Evolutionary conservation across 2,797 vertebrate genomes (phyloP), one percentile per base, ranked within the genome.

Genomic region (Glossophaga mutica): DNA sequence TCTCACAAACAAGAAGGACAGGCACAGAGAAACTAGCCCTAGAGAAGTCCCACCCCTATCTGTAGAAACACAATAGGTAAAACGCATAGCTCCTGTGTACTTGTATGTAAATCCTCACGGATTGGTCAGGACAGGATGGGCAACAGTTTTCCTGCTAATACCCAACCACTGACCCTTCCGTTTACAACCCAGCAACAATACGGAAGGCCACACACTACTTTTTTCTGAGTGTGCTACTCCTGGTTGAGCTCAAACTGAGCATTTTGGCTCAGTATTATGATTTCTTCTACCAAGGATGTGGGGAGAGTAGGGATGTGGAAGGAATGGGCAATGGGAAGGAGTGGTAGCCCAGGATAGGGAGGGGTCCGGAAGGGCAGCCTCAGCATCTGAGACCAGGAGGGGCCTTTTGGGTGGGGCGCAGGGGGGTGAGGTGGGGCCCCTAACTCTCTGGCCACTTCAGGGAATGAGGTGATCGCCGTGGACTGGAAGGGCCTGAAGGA

Each of bases 401-500:
- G 52, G 29, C 24, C 44, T 71, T 14, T 7, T 16, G 24, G 26
- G 42, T 67, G 19, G 68, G 29, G 16, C 5, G 4, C 1, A 5
- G 79, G 10, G 73, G 6, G 44, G 7, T 10, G 50, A 42, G 50
- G 52, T 12, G 3, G 5, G 10, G 37, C 44, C 50, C 1, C 39
- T 67, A 52, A 90, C 57, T 57, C 86, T 74, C 92, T n/a, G 71
- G 79, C 87, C 77, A 7, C 24, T 46, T n/a, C 82, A 99, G 99
- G 99, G 97, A 99, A 98, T 0, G 99, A 99, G 98, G 99, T 99
- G 96, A 99, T 99, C 97, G 99, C 99, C 15, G 99, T 99, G 55
- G 99, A 99, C 97, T 99, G 99, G 99, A 99, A 99, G 96, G 99
- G 98, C 95, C 99, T 99, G 98, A 99, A 99, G 98, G 99, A 99